phyloP scores from a whole-genome alignment of 2,797 vertebrate species.

The Spondyliosoma cantharus region DNA sequence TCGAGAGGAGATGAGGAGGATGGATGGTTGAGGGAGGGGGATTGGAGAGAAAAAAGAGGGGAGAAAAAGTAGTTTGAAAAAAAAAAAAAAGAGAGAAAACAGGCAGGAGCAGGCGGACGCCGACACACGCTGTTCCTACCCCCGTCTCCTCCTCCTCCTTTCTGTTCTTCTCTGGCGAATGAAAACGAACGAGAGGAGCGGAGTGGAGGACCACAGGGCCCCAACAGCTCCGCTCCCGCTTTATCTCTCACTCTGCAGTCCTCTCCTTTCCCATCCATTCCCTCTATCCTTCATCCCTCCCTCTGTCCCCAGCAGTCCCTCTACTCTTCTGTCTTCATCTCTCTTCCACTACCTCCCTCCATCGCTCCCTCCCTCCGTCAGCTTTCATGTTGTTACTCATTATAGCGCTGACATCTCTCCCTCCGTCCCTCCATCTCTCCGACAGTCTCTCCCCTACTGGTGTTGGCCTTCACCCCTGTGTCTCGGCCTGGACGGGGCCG shows the following conservation, averaged over 20 bases:
- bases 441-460: conserved; percentile 72
- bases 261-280: conserved; percentile 67
- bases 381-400: conserved; percentile 86
- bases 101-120: conserved; percentile 68
- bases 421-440: conserved; percentile 70
- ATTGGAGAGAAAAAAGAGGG: conserved; percentile 32
- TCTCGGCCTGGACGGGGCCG: conserved; percentile 78
- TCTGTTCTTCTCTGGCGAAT: conserved; percentile 69
- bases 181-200: conserved; percentile 63
- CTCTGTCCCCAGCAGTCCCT: conserved; percentile 74
- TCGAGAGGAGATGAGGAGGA: conserved; percentile 71
- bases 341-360: conserved; percentile 57
- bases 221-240: conserved; percentile 62
- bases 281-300: conserved; percentile 71
- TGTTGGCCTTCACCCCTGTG: conserved; percentile 81
- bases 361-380: conserved; percentile 68
- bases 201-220: conserved; percentile 66
- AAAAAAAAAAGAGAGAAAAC: conserved; percentile 33
- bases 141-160: conserved; percentile 50
- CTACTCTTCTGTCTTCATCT: conserved; percentile 70
- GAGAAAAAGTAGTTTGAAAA: conserved; percentile 48
- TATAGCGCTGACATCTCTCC: conserved; percentile 78
- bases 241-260: conserved; percentile 74
- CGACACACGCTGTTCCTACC: conserved; percentile 66
- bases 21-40: conserved; percentile 52